Evolutionary conservation across 2,797 vertebrate species (phyloP).

Genomic region (Chelidonichthys spinosus): DNA sequence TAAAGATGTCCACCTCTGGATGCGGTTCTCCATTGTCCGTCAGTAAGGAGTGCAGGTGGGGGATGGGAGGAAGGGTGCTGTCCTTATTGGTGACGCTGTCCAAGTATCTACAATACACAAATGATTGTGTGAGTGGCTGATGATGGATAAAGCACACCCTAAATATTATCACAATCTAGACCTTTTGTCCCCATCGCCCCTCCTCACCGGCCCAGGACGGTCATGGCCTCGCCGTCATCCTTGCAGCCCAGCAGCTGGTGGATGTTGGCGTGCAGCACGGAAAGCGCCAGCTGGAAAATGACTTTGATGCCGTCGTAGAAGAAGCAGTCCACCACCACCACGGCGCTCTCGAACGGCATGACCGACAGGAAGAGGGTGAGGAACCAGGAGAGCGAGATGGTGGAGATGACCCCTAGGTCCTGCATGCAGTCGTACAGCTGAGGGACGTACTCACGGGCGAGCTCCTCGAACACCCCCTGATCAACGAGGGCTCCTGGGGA

Average conservation of each 20-base stretch:
- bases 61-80: conserved; percentile 96
- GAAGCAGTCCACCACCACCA: conserved; percentile 99
- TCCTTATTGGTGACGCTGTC: conserved; percentile 98
- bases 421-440: conserved; percentile 99
- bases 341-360: conserved; percentile 98
- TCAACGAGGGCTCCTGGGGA: conserved; percentile 93
- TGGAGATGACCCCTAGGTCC: conserved; percentile 96
- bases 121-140: not conserved
- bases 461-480: conserved; percentile 97
- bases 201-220: conserved; percentile 94
- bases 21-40: conserved; percentile 94
- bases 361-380: conserved; percentile 98
- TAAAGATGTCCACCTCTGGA: conserved; percentile 98
- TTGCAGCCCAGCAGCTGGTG: conserved; percentile 94
- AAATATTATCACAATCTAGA: not conserved
- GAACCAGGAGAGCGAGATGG: conserved; percentile 98
- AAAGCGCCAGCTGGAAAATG: conserved; percentile 96
- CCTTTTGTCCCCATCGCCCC: not conserved
- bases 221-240: conserved; percentile 99
- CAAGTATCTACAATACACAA: conserved; percentile 86
- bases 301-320: conserved; percentile 99
- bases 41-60: conserved; percentile 96
- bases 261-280: conserved; percentile 95
- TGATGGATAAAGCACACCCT: not conserved
- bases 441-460: conserved; percentile 93